Conservation (phyloP, 2,888 invertebrate genomes). For the Sturmia bella region DNA sequence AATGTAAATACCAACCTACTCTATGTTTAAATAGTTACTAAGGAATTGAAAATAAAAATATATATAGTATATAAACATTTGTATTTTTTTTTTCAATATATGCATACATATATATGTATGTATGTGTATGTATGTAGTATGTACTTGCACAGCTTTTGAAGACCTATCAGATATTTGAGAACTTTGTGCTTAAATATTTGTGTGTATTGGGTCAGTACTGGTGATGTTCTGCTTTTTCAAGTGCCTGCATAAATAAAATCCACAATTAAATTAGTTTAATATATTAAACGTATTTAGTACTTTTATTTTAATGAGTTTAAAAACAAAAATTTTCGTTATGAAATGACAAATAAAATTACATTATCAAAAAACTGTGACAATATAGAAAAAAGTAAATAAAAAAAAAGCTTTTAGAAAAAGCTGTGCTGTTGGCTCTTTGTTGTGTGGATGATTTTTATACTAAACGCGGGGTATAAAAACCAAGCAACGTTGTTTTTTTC, state of each 20-base stretch:
- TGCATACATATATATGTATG: not conserved
- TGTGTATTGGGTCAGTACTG: not conserved
- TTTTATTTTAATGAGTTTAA: slow-evolving; percentile 19
- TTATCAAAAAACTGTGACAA: slow-evolving; percentile 20
- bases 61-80: no score
- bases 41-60: no score
- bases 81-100: no score
- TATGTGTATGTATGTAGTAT: not conserved
- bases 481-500: slow-evolving; percentile 48
- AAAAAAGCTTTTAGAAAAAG: slow-evolving; percentile 55
- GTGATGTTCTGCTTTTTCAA: not conserved
- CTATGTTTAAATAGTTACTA: no score
- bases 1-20: no score
- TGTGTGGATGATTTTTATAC: slow-evolving; percentile 46
- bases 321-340: slow-evolving; percentile 17
- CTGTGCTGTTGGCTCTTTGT: slow-evolving; percentile 49
- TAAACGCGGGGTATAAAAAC: slow-evolving; percentile 67
- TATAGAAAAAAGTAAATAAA: slow-evolving; percentile 1
- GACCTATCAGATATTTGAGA: no score
- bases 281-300: not conserved
- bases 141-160: not conserved
- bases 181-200: no score
- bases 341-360: slow-evolving; percentile 24
- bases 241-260: no score
- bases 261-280: not conserved